Conservation (phyloP, 2,888 invertebrate species). For the Scaeva pyrastri region DNA sequence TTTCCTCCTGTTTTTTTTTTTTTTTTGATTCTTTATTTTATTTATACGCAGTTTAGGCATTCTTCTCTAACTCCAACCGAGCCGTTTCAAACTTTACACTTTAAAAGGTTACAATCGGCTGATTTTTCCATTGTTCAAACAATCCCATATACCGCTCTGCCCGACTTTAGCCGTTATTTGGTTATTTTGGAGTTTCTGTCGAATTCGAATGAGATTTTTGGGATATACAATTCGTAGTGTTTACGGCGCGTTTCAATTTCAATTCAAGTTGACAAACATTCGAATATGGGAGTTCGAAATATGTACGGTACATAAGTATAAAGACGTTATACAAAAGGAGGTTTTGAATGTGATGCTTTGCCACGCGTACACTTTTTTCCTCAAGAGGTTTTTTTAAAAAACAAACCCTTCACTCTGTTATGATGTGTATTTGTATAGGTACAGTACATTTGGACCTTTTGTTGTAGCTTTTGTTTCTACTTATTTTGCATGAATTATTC, state of each 20-base stretch:
- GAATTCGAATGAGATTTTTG: conserved; percentile 13
- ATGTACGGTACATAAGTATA: too few species aligned
- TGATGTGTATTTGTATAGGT: too few species aligned
- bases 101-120: conserved; percentile 68
- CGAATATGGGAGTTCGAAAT: conserved; percentile 57
- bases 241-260: conserved; percentile 24
- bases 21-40: conserved; percentile 32
- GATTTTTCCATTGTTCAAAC: conserved; percentile 67
- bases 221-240: conserved; percentile 21
- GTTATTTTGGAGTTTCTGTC: conserved; percentile 33
- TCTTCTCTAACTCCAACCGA: not conserved
- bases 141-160: conserved; percentile 14
- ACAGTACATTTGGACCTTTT: conserved; percentile 15
- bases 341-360: conserved; percentile 32
- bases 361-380: conserved; percentile 59
- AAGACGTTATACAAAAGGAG: too few species aligned
- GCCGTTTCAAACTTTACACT: conserved; percentile 44
- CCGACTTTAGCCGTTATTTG: not conserved
- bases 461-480: conserved; percentile 52
- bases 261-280: conserved; percentile 71
- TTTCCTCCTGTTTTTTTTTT: conserved; percentile 43
- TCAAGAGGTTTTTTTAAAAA: conserved; percentile 25
- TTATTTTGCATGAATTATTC: conserved; percentile 45
- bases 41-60: conserved; percentile 33
- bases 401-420: conserved; percentile 14